A percentile compares a stretch with the other conserved stretches of the same genome.
phyloP scores from a whole-genome alignment of 2,797 vertebrate genomes.

The Sebastes iracundus region DNA sequence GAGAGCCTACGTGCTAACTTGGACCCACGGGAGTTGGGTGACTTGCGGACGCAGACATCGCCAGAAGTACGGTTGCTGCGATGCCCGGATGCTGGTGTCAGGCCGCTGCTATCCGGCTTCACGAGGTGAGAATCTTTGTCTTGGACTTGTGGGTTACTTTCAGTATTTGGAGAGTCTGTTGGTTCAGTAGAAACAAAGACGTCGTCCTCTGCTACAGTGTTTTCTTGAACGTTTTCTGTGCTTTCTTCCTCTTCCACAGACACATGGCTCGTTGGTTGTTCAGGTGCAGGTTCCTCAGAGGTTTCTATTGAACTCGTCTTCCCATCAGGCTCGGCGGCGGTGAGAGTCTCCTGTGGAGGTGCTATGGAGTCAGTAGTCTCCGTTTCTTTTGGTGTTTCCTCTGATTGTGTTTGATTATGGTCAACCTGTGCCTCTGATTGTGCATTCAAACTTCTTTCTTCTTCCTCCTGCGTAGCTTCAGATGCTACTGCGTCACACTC shows the following conservation, averaged over 20 bases:
- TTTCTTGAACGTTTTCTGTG: slow-evolving; percentile 9
- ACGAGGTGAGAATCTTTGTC: background rate
- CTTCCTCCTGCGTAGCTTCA: background rate
- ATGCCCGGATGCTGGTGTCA: background rate
- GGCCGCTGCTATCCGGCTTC: background rate
- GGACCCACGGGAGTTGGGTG: slow-evolving; percentile 62
- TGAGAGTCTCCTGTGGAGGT: background rate
- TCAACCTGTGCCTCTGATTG: slow-evolving; percentile 2
- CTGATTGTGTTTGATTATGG: slow-evolving; percentile 4
- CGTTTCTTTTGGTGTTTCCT: slow-evolving; percentile 15
- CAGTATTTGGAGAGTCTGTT: slow-evolving; percentile 2
- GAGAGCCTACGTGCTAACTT: slow-evolving; percentile 60
- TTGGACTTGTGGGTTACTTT: slow-evolving; percentile 8
- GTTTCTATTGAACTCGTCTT: background rate
- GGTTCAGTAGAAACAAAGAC: background rate
- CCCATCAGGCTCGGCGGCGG: background rate
- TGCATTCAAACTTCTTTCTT: background rate
- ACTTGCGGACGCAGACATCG: slow-evolving; percentile 70
- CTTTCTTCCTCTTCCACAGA: background rate
- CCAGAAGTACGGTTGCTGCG: slow-evolving; percentile 50
- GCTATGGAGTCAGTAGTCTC: background rate
- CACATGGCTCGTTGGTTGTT: background rate
- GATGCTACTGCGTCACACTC: background rate
- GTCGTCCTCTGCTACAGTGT: background rate
- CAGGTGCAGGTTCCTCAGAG: background rate